Percentiles rank a stretch among this genome's conserved stretches.
Conservation (phyloP, 2,113 vertebrate species). For the Gavialis gangeticus region DNA sequence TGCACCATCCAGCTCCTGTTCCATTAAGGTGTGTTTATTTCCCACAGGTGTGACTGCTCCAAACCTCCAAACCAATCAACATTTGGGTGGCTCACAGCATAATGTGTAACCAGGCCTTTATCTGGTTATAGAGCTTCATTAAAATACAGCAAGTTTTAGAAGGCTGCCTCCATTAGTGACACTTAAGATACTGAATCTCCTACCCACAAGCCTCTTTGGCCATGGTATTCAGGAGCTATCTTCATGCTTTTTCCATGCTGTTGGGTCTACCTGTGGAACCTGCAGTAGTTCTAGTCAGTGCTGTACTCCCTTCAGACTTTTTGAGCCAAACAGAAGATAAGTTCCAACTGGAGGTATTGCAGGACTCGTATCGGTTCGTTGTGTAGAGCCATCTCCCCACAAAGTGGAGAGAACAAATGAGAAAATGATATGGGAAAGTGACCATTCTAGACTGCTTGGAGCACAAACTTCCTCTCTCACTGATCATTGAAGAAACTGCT, state of each 20-base stretch:
- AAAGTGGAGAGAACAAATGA: background rate
- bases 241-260: background rate
- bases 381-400: background rate
- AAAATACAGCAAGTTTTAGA: background rate
- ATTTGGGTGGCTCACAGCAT: background rate
- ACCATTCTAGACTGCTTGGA: background rate
- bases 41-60: too few relatives aligned
- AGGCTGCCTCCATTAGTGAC: background rate
- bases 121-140: background rate
- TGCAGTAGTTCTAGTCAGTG: background rate
- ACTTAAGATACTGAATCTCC: background rate
- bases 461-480: background rate
- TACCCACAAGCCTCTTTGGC: background rate
- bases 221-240: background rate
- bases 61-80: background rate
- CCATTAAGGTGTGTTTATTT: too few relatives aligned
- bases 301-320: accelerated
- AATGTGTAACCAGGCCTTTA: background rate
- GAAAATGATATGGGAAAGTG: background rate
- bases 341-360: background rate
- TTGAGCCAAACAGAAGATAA: background rate
- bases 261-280: too few relatives aligned
- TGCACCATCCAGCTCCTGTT: too few relatives aligned
- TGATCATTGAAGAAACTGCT: background rate
- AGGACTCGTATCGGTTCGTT: accelerated